Base-by-base conservation (phyloP, 1,140 invertebrate genomes). In the Drosophila funebris region DNA sequence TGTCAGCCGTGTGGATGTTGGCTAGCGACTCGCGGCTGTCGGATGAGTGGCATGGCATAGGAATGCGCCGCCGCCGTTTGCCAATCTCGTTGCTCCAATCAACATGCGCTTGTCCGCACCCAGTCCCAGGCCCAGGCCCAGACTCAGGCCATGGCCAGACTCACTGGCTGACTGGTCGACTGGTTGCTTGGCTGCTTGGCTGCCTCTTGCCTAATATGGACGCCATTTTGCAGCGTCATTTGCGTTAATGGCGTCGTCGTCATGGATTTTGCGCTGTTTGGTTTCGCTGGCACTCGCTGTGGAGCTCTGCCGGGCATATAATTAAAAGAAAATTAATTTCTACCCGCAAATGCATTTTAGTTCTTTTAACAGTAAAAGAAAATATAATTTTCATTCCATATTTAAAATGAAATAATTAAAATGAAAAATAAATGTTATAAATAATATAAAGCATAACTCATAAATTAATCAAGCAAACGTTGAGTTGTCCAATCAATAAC, bases 191-290 rank as follows among this genome's bases (percentile, higher is more conserved):
- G 37, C 48, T 69, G 46, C 33, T 69, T 81, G 44, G 64, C 57
- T 63, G 74, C 33, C 63, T 88, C 82, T 88, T 83, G 78, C 78
- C 83, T 82, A 82, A 87, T 83, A 81, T 57, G 73, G 66, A 53
- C 87, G 87, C 87, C 87, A 90, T 90, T 90, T 90, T 90, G 87
- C 87, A 82, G 63, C 68, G 87, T 90, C 87, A 90, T 90, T 90
- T 90, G 73, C 60, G 72, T 87, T 90, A 90, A 90, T 90, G 85
- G 85, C 87, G 87, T 82, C 81, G 61, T 57, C 68, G 54, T 52
- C 44, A 31, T 53, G 44, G 43, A 57, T 76, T 74, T 68, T 39
- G 53, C 60, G 53, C 62, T 62, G 27, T 44, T 48, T 70, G 43
- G 44, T 60, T 68, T 68, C 24, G 33, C 43, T 39, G 31, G 37